Percentiles rank a stretch among this genome's conserved stretches.
Conservation (phyloP, 2,888 invertebrate species). For the Hylaea fasciaria region DNA sequence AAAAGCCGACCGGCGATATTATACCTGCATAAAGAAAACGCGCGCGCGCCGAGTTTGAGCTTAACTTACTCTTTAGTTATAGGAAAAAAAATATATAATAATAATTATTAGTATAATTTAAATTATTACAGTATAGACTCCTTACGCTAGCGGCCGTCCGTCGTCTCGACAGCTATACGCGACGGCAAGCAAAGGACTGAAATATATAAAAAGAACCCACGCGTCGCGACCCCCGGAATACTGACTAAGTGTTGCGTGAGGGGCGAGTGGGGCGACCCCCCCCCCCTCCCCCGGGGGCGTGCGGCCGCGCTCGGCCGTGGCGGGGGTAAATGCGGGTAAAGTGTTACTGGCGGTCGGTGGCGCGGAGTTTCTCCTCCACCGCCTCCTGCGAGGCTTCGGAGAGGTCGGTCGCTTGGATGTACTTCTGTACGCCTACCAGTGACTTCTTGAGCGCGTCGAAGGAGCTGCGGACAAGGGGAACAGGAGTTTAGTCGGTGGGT, state of each 20-base stretch:
- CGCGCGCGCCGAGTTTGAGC: conserved; percentile 72
- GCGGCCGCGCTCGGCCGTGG: conserved; percentile 36
- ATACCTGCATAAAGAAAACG: conserved; percentile 62
- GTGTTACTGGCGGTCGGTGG: conserved; percentile 96
- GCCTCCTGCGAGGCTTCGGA: conserved; percentile 97
- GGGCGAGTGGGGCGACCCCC: too few species aligned
- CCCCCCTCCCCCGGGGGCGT: conserved; percentile 10
- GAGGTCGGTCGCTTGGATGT: conserved; percentile 98
- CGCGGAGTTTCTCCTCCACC: conserved; percentile 96
- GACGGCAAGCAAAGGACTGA: conserved; percentile 39
- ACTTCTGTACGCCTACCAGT: conserved; percentile 98
- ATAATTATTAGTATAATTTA: conserved; percentile 83
- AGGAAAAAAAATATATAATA: conserved; percentile 76
- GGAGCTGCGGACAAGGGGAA: conserved; percentile 86
- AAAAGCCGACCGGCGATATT: conserved; percentile 75
- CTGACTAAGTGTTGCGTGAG: conserved; percentile 28
- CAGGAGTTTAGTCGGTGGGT: neutral
- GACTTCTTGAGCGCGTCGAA: conserved; percentile 99
- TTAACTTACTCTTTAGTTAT: conserved; percentile 82
- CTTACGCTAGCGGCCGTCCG: conserved; percentile 62
- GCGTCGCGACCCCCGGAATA: conserved; percentile 24
- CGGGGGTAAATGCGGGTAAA: conserved; percentile 61
- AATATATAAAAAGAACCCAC: conserved; percentile 26
- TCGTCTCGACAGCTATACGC: conserved; percentile 38
- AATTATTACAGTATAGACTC: conserved; percentile 80